phyloP scores from a whole-genome alignment of 1,140 invertebrate genomes.

The Penaeus indicus region DNA sequence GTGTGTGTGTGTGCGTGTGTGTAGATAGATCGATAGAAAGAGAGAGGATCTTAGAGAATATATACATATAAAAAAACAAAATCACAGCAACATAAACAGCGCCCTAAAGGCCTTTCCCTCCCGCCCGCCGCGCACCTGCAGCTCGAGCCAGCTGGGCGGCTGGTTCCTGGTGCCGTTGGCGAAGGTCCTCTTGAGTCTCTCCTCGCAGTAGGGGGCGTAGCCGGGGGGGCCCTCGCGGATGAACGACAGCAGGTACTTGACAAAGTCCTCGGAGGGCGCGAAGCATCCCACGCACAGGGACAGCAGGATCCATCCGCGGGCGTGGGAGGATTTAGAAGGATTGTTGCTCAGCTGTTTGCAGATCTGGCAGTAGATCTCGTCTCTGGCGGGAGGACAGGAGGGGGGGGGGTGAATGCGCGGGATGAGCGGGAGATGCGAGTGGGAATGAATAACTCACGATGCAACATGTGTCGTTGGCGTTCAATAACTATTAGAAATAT shows the following conservation, averaged over 20 bases:
- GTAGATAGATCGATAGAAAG: neutral
- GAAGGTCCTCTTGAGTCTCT: constrained; percentile 93
- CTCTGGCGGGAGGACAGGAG: constrained; percentile 57
- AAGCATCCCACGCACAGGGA: constrained; percentile 99
- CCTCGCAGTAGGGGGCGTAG: constrained; percentile 98
- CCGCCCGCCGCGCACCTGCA: constrained; percentile 75
- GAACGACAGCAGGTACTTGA: constrained; percentile 89
- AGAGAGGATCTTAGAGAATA: no score
- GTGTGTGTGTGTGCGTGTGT: no score
- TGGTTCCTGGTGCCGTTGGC: constrained; percentile 98
- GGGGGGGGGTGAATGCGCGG: no score
- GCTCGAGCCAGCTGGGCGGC: constrained; percentile 97
- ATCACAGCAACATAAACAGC: no score
- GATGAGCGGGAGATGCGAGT: no score
- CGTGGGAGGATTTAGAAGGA: constrained; percentile 95
- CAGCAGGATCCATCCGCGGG: constrained; percentile 96
- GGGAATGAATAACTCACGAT: no score
- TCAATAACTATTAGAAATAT: no score
- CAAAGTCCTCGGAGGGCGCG: constrained; percentile 95
- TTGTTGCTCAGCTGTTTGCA: constrained; percentile 98
- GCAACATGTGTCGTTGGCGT: no score
- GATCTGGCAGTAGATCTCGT: constrained; percentile 99
- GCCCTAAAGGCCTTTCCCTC: no score
- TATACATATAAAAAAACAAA: no score
- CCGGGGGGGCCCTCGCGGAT: constrained; percentile 92